Evolutionary conservation across 2,888 invertebrate species (phyloP).

Genomic region (Agrotis clavis): DNA sequence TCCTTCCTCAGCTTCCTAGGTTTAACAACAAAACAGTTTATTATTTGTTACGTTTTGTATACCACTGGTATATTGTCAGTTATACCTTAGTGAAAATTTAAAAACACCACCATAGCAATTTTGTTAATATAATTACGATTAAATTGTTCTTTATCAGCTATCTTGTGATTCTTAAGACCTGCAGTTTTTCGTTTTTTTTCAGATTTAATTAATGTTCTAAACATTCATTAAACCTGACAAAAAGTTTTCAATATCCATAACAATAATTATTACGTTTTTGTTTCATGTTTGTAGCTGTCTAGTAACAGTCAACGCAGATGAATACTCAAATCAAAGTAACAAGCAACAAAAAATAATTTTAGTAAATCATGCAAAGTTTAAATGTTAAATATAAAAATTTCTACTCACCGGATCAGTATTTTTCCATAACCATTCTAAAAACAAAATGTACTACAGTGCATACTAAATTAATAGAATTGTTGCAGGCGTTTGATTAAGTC

Average conservation of each 20-base stretch:
- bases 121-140: no score
- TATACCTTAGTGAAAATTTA: no score
- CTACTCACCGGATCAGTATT: constrained; percentile 77
- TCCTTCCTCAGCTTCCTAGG: constrained; percentile 83
- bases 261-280: no score
- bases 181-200: no score
- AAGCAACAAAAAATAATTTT: neutral
- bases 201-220: no score
- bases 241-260: no score
- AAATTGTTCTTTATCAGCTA: no score
- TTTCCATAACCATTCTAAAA: constrained; percentile 74
- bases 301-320: neutral
- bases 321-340: neutral
- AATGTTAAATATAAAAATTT: constrained; percentile 25
- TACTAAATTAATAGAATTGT: constrained; percentile 60
- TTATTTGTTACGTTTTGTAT: neutral
- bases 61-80: neutral
- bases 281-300: no score
- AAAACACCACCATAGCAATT: no score
- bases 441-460: constrained; percentile 72
- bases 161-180: no score
- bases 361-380: constrained; percentile 41
- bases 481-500: constrained; percentile 72
- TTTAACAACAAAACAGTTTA: constrained; percentile 40
- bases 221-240: no score